These are phyloP conservation scores for Odocoileus hemionus DNA, from an alignment of 2,113 vertebrate species.

Conservation along the genomic window DNA sequence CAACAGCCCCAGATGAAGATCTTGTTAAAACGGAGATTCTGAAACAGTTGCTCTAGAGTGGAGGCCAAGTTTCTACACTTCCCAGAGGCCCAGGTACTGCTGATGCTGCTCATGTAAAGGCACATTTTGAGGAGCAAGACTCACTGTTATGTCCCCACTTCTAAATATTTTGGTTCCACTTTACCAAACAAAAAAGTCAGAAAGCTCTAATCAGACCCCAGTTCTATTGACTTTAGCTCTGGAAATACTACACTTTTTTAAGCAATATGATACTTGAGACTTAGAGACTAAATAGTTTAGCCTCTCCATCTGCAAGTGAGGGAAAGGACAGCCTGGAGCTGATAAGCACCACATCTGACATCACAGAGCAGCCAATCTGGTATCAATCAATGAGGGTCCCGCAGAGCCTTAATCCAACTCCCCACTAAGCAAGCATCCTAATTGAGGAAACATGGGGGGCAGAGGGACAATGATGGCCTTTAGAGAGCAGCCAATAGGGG, in stretches of 20 bases:
- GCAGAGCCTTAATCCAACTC: neutral
- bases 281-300: neutral
- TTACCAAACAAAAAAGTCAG: neutral
- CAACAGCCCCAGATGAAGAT: neutral
- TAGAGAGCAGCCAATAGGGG: neutral
- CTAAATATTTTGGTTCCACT: neutral
- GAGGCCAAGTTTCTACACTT: neutral
- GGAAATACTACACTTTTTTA: neutral
- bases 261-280: neutral
- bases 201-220: neutral
- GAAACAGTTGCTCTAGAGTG: neutral
- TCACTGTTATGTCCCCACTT: accelerated
- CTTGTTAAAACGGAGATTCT: neutral
- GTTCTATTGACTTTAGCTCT: neutral
- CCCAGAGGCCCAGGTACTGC: too few relatives aligned
- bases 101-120: too few relatives aligned
- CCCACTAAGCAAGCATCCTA: neutral
- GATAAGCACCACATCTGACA: neutral
- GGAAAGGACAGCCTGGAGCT: neutral
- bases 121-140: neutral
- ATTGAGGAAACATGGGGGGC: neutral
- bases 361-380: neutral
- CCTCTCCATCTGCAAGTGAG: neutral
- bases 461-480: neutral
- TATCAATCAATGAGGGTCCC: neutral